phyloP scores from a whole-genome alignment of 2,113 vertebrate genomes.

The Ginglymostoma cirratum region DNA sequence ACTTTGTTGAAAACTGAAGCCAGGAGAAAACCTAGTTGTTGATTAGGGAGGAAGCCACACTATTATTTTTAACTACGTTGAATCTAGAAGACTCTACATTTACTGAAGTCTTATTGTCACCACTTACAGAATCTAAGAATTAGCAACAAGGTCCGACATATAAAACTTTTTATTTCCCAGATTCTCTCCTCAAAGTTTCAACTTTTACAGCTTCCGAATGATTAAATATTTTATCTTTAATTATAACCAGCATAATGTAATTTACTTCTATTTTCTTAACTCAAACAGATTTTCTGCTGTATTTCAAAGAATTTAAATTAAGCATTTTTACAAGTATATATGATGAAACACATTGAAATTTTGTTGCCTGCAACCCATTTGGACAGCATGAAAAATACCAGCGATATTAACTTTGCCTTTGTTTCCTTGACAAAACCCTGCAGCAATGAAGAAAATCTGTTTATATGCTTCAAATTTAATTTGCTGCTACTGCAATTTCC shows the following conservation, averaged over 20 bases:
- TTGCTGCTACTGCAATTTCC: neutral
- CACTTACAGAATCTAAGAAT: neutral
- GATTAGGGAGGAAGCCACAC: neutral
- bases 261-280: neutral
- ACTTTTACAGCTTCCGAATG: neutral
- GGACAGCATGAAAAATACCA: neutral
- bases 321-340: neutral
- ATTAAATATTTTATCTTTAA: conserved; percentile 8
- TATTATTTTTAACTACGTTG: neutral
- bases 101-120: neutral
- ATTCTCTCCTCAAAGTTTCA: neutral
- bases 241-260: neutral
- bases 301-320: conserved; percentile 17
- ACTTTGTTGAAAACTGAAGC: neutral
- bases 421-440: neutral
- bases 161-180: neutral
- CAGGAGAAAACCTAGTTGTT: neutral
- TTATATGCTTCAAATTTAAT: conserved; percentile 17
- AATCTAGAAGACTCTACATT: neutral
- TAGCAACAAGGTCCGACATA: neutral
- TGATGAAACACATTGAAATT: neutral
- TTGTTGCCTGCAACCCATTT: neutral
- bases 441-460: neutral
- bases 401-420: conserved; percentile 21
- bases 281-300: neutral